A percentile compares a stretch with the other conserved stretches of the same genome.
phyloP scores from a whole-genome alignment of 2,113 vertebrate genomes.

The Calyptommatus sinebrachiatus region DNA sequence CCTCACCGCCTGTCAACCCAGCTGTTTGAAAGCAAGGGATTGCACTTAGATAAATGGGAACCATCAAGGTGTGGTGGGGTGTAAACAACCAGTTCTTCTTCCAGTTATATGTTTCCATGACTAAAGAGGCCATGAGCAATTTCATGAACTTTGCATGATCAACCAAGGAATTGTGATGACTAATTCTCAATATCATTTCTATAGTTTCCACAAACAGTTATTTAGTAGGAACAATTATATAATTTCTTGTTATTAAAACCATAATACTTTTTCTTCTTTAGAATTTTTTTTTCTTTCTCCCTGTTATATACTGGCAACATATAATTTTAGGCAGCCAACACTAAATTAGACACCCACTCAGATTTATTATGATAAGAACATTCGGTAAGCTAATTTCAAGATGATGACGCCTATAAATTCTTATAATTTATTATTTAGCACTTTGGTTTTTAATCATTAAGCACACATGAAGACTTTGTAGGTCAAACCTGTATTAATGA shows the following conservation, averaged over 20 bases:
- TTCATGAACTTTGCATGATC: slow-evolving; percentile 45
- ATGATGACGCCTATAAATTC: slow-evolving; percentile 88
- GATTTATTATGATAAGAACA: slow-evolving; percentile 89
- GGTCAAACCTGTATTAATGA: slow-evolving; percentile 88
- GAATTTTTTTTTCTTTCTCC: too few relatives aligned
- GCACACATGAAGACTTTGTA: slow-evolving; percentile 87
- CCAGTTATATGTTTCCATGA: too few relatives aligned
- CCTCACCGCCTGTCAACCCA: too few relatives aligned
- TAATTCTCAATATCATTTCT: slow-evolving; percentile 47
- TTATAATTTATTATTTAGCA: slow-evolving; percentile 91
- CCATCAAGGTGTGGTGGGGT: too few relatives aligned
- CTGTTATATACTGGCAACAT: slow-evolving; percentile 73
- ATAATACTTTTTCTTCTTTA: slow-evolving; percentile 54
- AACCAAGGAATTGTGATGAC: slow-evolving; percentile 50
- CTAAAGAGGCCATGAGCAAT: too few relatives aligned
- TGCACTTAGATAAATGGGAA: too few relatives aligned
- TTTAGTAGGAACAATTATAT: slow-evolving; percentile 39
- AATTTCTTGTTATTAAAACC: slow-evolving; percentile 76
- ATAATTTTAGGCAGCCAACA: slow-evolving; percentile 86
- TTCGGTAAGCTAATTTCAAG: slow-evolving; percentile 87
- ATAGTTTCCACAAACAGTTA: slow-evolving; percentile 48
- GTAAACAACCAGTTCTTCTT: too few relatives aligned
- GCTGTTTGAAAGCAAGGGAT: too few relatives aligned
- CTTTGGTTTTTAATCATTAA: slow-evolving; percentile 86
- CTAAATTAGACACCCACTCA: slow-evolving; percentile 83